Base-by-base conservation (phyloP, 2,888 invertebrate species). In the Phortica magna region DNA sequence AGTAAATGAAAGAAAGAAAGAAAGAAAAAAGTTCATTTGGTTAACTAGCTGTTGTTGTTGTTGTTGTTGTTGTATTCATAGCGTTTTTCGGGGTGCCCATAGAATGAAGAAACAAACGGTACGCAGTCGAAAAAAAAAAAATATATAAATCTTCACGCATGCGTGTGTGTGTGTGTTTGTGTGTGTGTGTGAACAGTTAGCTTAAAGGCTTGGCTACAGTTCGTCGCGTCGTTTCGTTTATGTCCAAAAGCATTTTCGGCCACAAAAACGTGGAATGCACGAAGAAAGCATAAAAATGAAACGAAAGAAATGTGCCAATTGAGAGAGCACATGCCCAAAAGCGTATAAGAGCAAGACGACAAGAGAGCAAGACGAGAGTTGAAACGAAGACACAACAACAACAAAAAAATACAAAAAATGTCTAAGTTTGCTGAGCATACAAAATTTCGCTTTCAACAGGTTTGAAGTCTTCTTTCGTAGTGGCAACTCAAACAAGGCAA, bases 401-500 rank as follows among this genome's bases (percentile, higher is more conserved):
- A 73, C 53, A 53, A 77, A 61, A 75, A 77, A 76, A n/a, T n/a
- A n/a, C n/a, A n/a, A 61, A 71, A 75, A 59, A 78, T 71, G 48
- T 19, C 65, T 17, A 43, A 74, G 55, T 48, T n/a, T 67, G 70
- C 19, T 43, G 74, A 73, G 78, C 41, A 74, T 76, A 76, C 76
- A 82, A 83, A 91, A 90, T 91, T 91, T 91, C 91, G 91, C 91
- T 91, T 91, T 91, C 91, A 90, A 91, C 91, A 91, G 91, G 90
- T 91, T 88, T 84, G 90, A 79, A 74, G 85, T 76, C 78, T 75
- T 74, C 74, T 31, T 57, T 17, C n/a, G 57, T 17, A 68, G 80
- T 78, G 48, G 75, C 31, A 71, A 70, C 43, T 82, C 17, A 17
- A 59, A 19, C 78, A 77, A 75, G 78, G 85, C 80, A 80, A 79